Evolutionary conservation across 2,113 vertebrate genomes (phyloP).

Genomic region (Pelobates fuscus): DNA sequence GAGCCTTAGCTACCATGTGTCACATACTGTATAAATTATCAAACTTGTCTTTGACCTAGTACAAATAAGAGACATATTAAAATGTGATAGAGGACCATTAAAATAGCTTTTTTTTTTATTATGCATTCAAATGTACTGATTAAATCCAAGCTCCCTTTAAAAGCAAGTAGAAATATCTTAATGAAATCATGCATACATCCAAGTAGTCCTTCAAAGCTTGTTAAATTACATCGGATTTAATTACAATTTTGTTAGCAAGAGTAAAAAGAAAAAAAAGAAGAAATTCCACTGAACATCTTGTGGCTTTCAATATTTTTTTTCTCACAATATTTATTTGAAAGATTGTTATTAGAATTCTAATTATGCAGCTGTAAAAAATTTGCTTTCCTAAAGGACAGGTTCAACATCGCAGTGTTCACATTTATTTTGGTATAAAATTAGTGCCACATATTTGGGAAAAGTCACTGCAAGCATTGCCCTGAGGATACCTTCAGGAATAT

Average conservation of each 20-base stretch:
- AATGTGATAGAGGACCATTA: conserved; percentile 37
- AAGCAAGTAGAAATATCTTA: conserved; percentile 44
- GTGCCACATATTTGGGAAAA: no score
- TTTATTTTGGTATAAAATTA: no score
- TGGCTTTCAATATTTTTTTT: conserved; percentile 41
- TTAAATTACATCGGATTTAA: conserved; percentile 49
- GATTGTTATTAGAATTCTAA: conserved; percentile 32
- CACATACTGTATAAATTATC: no score
- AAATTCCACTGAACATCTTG: conserved; percentile 33
- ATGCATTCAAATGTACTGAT: conserved; percentile 47
- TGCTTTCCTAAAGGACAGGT: no score
- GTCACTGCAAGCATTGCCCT: no score
- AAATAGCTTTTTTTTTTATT: conserved; percentile 46
- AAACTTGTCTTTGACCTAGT: conserved; percentile 18
- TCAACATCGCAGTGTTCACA: no score
- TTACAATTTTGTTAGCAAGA: conserved; percentile 45
- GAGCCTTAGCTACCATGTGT: no score
- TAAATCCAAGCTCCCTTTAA: conserved; percentile 38
- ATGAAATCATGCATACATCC: conserved; percentile 50
- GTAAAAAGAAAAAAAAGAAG: conserved; percentile 21
- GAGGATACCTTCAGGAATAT: no score
- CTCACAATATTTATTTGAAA: conserved; percentile 47
- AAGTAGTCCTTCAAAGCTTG: conserved; percentile 46
- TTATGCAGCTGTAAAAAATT: conserved; percentile 37
- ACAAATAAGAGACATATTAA: conserved; percentile 34